Conservation (phyloP, 2,888 invertebrate genomes). For the Gortyna flavago region DNA sequence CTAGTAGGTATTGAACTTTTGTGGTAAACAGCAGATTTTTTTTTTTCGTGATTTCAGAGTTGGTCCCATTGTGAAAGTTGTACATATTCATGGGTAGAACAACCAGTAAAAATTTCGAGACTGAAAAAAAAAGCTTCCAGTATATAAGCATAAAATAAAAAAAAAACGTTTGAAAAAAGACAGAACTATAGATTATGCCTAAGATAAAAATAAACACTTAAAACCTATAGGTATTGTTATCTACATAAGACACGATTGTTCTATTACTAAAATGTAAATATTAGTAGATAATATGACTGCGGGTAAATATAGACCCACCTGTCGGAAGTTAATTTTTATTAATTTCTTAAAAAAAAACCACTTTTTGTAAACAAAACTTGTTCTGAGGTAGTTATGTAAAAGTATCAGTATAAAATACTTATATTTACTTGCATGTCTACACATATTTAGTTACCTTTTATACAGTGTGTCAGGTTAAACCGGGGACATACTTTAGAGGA, state of each 20-base stretch:
- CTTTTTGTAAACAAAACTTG: constrained; percentile 16
- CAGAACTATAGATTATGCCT: neutral
- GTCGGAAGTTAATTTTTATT: neutral
- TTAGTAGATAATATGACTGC: neutral
- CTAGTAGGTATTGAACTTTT: no score
- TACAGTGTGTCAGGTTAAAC: no score
- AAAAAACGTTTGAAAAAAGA: neutral
- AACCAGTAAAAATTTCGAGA: no score
- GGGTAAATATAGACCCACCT: neutral
- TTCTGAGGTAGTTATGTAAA: constrained; percentile 27
- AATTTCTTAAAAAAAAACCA: neutral
- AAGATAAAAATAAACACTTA: neutral
- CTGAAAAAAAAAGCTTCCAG: no score
- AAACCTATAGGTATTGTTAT: neutral
- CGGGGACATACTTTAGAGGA: no score
- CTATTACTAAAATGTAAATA: neutral
- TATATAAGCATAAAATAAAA: no score
- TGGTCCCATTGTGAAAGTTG: no score
- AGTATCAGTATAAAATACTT: neutral
- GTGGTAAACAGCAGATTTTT: no score
- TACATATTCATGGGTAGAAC: no score
- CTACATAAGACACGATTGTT: neutral
- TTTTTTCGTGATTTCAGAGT: no score
- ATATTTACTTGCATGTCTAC: neutral
- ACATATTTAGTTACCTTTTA: neutral